Percentiles rank a stretch among this genome's conserved stretches.
Evolutionary conservation across 2,797 vertebrate genomes (phyloP).

Genomic region (Enteromius mattozi): DNA sequence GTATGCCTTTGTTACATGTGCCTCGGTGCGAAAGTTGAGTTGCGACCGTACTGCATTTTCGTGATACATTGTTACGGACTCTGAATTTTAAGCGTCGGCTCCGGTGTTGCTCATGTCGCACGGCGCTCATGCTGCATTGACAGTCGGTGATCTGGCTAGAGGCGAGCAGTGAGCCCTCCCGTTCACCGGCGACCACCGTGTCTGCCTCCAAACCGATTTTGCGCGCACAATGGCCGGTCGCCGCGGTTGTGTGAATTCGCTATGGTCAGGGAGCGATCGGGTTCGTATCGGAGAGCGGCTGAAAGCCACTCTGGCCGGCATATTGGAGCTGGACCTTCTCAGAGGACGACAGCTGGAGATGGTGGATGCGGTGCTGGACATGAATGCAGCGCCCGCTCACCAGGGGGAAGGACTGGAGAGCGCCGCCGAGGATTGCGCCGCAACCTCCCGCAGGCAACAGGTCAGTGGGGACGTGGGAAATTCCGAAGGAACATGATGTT

Average conservation of each 20-base stretch:
- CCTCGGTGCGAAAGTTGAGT: constrained; percentile 57
- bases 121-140: constrained; percentile 54
- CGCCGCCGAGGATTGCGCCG: constrained; percentile 67
- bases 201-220: constrained; percentile 30
- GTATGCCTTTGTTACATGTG: constrained; percentile 38
- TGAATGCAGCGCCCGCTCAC: constrained; percentile 56
- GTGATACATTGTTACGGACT: constrained; percentile 38
- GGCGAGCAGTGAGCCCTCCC: constrained; percentile 1
- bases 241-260: constrained; percentile 79
- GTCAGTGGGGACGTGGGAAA: constrained; percentile 72
- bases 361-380: constrained; percentile 75
- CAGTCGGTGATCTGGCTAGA: constrained; percentile 59
- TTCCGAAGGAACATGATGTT: not conserved
- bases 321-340: constrained; percentile 83
- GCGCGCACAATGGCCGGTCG: constrained; percentile 76
- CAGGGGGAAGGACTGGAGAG: constrained; percentile 60
- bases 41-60: not conserved
- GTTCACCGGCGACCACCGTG: constrained; percentile 39
- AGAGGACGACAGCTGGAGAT: constrained; percentile 78
- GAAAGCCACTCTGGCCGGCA: constrained; percentile 82
- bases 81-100: constrained; percentile 56
- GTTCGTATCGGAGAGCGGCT: constrained; percentile 83
- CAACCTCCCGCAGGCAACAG: constrained; percentile 82
- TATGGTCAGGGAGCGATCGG: constrained; percentile 83
- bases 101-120: constrained; percentile 39